A percentile compares a stretch with the other conserved stretches of the same genome.
Evolutionary conservation across 2,797 vertebrate species (phyloP).

Genomic region (Myiotriccus ornatus): DNA sequence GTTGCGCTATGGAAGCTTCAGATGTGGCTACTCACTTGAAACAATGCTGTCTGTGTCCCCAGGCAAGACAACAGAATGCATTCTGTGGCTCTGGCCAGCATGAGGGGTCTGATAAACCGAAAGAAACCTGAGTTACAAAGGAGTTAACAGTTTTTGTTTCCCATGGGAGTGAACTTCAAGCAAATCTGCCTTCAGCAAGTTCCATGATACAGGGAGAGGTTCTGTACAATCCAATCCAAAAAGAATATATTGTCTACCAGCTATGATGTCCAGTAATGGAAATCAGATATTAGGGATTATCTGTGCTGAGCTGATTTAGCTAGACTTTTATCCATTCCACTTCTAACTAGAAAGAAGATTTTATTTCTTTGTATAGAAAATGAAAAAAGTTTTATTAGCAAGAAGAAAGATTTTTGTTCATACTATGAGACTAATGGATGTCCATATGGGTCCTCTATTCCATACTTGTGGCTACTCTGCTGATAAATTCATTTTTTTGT

Average conservation of each 20-base stretch:
- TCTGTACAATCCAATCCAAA: not conserved
- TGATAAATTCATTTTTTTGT: not conserved
- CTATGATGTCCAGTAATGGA: not conserved
- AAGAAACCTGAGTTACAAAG: not conserved
- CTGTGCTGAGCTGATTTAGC: not conserved
- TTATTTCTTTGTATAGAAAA: not conserved
- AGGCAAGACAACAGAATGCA: accelerated
- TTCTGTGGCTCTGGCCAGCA: not conserved
- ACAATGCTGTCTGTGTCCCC: not conserved
- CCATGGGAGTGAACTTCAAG: not conserved
- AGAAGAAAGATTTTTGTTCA: not conserved
- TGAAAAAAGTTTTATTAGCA: not conserved
- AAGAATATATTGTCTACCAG: not conserved
- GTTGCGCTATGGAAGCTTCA: not conserved
- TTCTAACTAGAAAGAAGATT: not conserved
- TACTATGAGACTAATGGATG: not conserved
- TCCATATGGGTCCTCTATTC: not conserved
- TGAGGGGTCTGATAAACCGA: not conserved
- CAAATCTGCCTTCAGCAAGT: not conserved
- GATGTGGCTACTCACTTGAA: not conserved
- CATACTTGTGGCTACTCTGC: not conserved
- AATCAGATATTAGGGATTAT: not conserved
- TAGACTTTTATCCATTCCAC: not conserved
- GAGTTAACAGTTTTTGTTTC: not conserved
- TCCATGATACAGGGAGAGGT: not conserved